phyloP scores from a whole-genome alignment of 2,888 invertebrate genomes.

The Cephus sareptanus region DNA sequence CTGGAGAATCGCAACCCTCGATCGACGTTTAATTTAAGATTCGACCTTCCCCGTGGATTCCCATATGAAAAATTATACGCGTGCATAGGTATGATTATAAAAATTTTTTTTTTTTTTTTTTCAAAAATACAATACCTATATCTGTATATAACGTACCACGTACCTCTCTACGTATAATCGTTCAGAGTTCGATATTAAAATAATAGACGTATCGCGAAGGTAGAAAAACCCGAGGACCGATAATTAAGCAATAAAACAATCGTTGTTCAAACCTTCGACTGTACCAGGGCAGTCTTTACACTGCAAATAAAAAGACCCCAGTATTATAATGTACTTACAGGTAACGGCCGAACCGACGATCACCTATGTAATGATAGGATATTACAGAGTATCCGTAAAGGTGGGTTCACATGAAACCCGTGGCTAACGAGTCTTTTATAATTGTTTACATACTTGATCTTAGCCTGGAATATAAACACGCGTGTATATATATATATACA shows the following conservation, averaged over 20 bases:
- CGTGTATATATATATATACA: background rate
- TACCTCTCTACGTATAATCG: background rate
- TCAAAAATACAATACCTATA: background rate
- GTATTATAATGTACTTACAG: constrained; percentile 26
- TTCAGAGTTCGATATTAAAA: background rate
- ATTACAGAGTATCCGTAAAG: constrained; percentile 9
- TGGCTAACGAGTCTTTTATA: constrained; percentile 3
- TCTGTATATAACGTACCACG: background rate
- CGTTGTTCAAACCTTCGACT: constrained; percentile 16
- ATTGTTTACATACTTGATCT: constrained; percentile 1
- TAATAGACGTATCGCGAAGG: background rate
- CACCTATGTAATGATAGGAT: constrained; percentile 24
- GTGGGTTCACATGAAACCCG: background rate
- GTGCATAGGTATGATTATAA: background rate
- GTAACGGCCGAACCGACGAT: constrained; percentile 18
- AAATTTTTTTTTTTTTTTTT: background rate
- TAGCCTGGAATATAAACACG: background rate
- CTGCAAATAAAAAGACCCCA: background rate
- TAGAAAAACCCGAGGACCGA: background rate
- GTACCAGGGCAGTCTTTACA: background rate
- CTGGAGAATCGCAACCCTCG: background rate
- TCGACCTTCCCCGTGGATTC: background rate
- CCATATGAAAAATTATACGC: background rate
- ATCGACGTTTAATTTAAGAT: background rate
- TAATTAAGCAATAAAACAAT: constrained; percentile 23